A percentile compares a stretch with the other conserved stretches of the same genome.
phyloP scores from a whole-genome alignment of 1,140 invertebrate species.

The Drusus annulatus region DNA sequence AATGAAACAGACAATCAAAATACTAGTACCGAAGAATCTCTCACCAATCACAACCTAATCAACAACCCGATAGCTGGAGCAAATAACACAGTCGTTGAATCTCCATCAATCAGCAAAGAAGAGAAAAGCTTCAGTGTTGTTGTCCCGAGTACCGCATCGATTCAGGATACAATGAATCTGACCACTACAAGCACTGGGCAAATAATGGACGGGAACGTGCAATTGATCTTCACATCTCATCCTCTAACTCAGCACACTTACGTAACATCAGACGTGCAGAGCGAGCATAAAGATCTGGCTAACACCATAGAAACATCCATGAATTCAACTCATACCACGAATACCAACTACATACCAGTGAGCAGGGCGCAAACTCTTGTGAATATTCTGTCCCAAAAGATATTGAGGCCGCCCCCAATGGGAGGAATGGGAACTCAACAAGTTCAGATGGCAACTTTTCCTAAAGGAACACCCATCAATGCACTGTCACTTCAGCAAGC shows the following conservation, averaged over 20 bases:
- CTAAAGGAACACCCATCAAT: conserved; percentile 65
- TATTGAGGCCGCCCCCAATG: conserved; percentile 60
- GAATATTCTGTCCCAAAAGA: conserved; percentile 65
- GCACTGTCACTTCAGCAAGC: conserved; percentile 69
- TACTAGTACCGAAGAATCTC: background rate
- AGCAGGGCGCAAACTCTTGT: conserved; percentile 62
- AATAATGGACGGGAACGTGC: conserved; percentile 43
- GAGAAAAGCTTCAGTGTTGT: background rate
- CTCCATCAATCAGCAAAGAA: conserved; percentile 1
- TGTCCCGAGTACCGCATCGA: background rate
- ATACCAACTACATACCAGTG: conserved; percentile 58
- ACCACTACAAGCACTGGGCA: conserved; percentile 24
- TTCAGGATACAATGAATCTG: conserved; percentile 17
- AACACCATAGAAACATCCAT: conserved; percentile 66
- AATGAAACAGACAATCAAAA: background rate
- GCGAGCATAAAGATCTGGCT: conserved; percentile 15
- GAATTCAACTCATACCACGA: conserved; percentile 63
- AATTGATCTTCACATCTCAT: conserved; percentile 47
- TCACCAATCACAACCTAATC: background rate
- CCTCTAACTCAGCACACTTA: conserved; percentile 43
- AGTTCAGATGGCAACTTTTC: conserved; percentile 62
- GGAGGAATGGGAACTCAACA: conserved; percentile 53
- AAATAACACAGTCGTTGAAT: background rate
- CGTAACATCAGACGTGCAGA: conserved; percentile 20
- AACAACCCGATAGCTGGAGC: background rate